Base-by-base conservation (phyloP, 2,797 vertebrate species). In the Gobio occitaniae region DNA sequence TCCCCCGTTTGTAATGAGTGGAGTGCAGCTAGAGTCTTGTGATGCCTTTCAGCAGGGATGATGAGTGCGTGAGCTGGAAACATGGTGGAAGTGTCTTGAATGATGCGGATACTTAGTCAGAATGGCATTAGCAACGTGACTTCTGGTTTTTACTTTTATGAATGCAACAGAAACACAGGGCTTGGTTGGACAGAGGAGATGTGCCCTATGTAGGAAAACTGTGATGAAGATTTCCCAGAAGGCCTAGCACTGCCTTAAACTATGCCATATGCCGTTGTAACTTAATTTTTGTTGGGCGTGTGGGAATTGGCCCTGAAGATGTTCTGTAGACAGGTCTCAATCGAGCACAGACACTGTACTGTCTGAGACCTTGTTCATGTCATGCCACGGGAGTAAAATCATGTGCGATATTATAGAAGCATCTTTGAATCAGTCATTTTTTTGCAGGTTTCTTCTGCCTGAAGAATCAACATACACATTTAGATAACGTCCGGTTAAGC, bases 21-120 rank as follows among this genome's bases (percentile, higher is more conserved):
- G 78, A 88, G 88, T 90, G 89, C 88, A 91, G 89, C 91, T 90
- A 78, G 83, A 86, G 92, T 93, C 92, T 93, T 93, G 92, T 93
- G 92, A 94, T 90, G 90, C 88, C 92, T 84, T 79, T 83, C 82
- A 86, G 85, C 84, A 52, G 44, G 54, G 80, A 17, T 12, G 69
- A 36, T 29, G 19, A 71, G 68, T 83, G 70, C 80, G 68, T 70
- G 25, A 32, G 25, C 38, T 47, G 80, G 75, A 44, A 48, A 69
- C 70, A 47, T 82, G 44, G 36, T 77, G 78, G 56, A 12, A 9
- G 50, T 36, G 4, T 74, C 48, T 11, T 74, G 9, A 10, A 44
- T 44, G 25, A 32, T 32, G 11, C 44, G 25, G 44, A 41, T 47
- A 25, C 47, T 25, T 63, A 41, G 66, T 79, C 54, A 79, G 41